Evolutionary conservation across 2,888 invertebrate genomes (phyloP), one percentile per base, ranked within the genome.

Genomic region (Ennomos fuscantarius): DNA sequence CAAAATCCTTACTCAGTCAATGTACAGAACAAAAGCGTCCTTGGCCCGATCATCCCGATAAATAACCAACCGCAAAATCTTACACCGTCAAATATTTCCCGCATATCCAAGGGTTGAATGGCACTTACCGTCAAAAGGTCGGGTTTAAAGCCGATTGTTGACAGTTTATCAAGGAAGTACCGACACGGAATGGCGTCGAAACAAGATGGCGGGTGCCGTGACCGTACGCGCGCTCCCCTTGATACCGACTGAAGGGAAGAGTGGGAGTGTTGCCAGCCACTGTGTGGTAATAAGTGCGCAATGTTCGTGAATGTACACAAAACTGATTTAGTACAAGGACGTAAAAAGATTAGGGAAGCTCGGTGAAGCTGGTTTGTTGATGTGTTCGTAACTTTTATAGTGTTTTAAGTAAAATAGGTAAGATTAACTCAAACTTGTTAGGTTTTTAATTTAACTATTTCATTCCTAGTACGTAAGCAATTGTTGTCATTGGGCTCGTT

Each of bases 181-280:
- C 44, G 31, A 41, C 76, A 79, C 72, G 61, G 69, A 81, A 83
- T 85, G 83, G 87, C 87, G 87, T 70, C 73, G 42, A 60, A 57
- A 62, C 41, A 78, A 80, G 61, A 83, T 79, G 81, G 80, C 80
- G 79, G 69, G 31, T 11, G 8, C 35, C 34, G 43, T 60, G 47
- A 68, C 79, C 78, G 78, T 62, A 73, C 81, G 72, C 83, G 74
- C 69, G 71, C 79, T 78, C 78, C 72, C 76, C 72, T 73, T 78
- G 75, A 69, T 72, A 73, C 75, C 78, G 75, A 87, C 89, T 88
- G 87, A 83, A 81, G 83, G 74, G 76, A 74, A 74, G 64, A 60
- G 62, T 62, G 61, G 48, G 43, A n/a, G 58, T 49, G 53, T 49
- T 59, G 49, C 58, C 35, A 54, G 51, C 9, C 35, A 24, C 43